These are phyloP conservation scores for Melanostigma gelatinosum DNA, from an alignment of 2,113 vertebrate species.

Conservation along the genomic window DNA sequence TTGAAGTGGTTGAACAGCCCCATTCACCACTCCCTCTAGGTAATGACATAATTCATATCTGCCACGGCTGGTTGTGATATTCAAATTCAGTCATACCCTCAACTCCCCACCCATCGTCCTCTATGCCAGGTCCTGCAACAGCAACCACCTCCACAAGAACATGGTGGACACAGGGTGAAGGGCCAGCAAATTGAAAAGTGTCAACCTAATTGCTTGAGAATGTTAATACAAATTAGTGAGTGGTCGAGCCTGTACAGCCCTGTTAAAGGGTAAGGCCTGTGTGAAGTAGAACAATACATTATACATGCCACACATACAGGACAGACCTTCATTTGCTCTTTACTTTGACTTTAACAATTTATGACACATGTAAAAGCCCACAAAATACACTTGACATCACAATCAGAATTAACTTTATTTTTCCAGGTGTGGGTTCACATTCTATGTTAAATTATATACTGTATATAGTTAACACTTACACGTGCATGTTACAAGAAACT, in stretches of 20 bases:
- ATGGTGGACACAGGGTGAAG: neutral
- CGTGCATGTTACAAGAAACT: no score
- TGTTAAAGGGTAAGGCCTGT: neutral
- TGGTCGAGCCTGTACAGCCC: neutral
- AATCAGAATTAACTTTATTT: no score
- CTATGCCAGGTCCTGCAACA: constrained; percentile 5
- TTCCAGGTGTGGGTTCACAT: no score
- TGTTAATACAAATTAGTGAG: constrained; percentile 22
- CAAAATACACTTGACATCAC: neutral
- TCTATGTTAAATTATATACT: no score
- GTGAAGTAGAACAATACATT: neutral
- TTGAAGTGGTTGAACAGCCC: neutral
- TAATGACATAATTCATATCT: constrained; percentile 5
- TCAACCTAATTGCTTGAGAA: constrained; percentile 18
- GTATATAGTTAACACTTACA: no score
- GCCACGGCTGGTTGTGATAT: neutral
- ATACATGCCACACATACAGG: constrained; percentile 42
- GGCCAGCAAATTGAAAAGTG: neutral
- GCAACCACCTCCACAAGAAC: constrained; percentile 1
- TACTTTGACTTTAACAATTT: constrained; percentile 55
- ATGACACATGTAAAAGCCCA: constrained; percentile 21
- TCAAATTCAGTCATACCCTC: constrained; percentile 18
- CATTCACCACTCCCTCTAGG: neutral
- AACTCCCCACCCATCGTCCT: neutral
- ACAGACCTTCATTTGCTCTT: constrained; percentile 44